phyloP scores from a whole-genome alignment of 2,888 invertebrate genomes.

The Alcis repandata region DNA sequence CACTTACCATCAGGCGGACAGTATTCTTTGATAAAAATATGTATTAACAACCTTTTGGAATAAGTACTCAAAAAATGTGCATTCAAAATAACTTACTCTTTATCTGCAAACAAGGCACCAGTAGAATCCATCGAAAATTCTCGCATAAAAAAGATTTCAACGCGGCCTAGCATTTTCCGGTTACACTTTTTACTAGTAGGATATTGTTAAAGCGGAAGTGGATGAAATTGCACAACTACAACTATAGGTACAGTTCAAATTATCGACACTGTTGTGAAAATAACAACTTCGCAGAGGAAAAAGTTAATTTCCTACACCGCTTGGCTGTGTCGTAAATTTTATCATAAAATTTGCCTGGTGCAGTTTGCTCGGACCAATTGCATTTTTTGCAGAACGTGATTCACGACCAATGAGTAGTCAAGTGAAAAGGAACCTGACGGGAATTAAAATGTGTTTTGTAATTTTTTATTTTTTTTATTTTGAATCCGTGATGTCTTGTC shows the following conservation, averaged over 20 bases:
- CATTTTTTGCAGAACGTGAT: background rate
- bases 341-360: background rate
- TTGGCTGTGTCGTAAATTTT: constrained; percentile 37
- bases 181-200: constrained; percentile 30
- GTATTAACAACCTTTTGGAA: too few species aligned
- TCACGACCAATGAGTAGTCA: too few species aligned
- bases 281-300: constrained; percentile 26
- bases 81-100: background rate
- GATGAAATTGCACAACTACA: constrained; percentile 35
- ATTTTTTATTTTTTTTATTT: too few species aligned
- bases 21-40: too few species aligned
- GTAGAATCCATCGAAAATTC: background rate
- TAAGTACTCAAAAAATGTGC: too few species aligned
- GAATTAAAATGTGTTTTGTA: too few species aligned
- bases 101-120: background rate
- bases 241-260: constrained; percentile 15
- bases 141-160: constrained; percentile 36
- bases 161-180: constrained; percentile 30
- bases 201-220: constrained; percentile 41
- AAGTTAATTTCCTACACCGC: constrained; percentile 31
- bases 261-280: constrained; percentile 41
- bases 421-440: too few species aligned
- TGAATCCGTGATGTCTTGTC: too few species aligned
- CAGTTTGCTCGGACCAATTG: too few species aligned
- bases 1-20: too few species aligned